Conservation (phyloP, 2,888 invertebrate species). For the Leptinotarsa tumamoca region DNA sequence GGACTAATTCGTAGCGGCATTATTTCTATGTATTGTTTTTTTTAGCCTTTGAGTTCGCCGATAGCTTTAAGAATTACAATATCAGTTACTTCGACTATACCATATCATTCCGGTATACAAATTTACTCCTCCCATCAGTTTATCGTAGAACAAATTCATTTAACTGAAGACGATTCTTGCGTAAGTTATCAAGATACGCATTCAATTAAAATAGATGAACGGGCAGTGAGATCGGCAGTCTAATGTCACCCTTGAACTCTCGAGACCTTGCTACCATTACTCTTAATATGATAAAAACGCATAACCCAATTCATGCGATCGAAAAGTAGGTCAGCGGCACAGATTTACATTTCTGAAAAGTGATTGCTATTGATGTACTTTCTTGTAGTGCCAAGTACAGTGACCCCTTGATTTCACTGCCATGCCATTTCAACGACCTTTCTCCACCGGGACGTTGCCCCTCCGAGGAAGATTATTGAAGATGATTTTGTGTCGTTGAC, state of each 20-base stretch:
- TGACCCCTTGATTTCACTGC: conserved; percentile 61
- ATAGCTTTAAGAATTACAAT: too few relatives aligned
- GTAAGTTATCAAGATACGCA: not conserved
- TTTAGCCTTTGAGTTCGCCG: too few relatives aligned
- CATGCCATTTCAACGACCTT: conserved; percentile 55
- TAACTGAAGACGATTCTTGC: not conserved
- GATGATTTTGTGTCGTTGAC: not conserved
- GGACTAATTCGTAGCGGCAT: too few relatives aligned
- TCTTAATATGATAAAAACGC: conserved; percentile 52
- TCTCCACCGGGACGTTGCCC: conserved; percentile 57
- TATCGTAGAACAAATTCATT: not conserved
- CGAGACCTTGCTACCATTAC: conserved; percentile 50
- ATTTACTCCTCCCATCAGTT: not conserved
- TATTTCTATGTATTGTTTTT: too few relatives aligned
- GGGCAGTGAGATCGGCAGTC: conserved; percentile 26
- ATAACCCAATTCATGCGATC: conserved; percentile 59
- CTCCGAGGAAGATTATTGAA: conserved; percentile 33
- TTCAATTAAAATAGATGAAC: conserved; percentile 20
- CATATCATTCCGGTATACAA: not conserved
- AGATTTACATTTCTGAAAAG: conserved; percentile 55
- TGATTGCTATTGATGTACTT: conserved; percentile 55
- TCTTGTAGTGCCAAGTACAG: conserved; percentile 54
- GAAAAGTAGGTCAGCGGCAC: conserved; percentile 55
- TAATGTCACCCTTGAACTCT: conserved; percentile 50
- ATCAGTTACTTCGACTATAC: too few relatives aligned